Percentiles rank a stretch among this genome's conserved stretches.
phyloP scores from a whole-genome alignment of 2,888 invertebrate species.

The Eupeodes latifasciatus region DNA sequence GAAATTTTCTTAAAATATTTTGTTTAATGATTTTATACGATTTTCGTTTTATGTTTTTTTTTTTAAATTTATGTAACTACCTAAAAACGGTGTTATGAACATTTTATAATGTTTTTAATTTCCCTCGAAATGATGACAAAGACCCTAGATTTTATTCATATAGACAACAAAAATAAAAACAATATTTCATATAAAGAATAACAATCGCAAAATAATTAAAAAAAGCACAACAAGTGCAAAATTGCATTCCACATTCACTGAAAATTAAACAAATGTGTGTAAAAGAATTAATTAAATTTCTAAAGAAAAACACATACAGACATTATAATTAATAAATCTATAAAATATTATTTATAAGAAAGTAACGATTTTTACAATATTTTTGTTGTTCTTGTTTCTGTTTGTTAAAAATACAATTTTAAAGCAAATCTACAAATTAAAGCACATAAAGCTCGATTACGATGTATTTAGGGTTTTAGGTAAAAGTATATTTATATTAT shows the following conservation, averaged over 20 bases:
- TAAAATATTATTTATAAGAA: background rate
- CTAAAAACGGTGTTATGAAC: background rate
- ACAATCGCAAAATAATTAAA: conserved; percentile 39
- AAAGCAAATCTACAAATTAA: conserved; percentile 64
- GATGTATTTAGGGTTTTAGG: background rate
- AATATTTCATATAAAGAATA: conserved; percentile 16
- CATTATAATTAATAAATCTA: conserved; percentile 49
- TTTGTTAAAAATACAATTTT: conserved; percentile 30
- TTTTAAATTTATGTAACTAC: background rate
- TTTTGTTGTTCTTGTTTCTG: conserved; percentile 22
- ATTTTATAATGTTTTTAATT: background rate
- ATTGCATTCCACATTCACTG: conserved; percentile 65
- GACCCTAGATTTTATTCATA: conserved; percentile 16
- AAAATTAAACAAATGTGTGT: conserved; percentile 20
- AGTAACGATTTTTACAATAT: conserved; percentile 74
- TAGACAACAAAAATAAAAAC: conserved; percentile 1
- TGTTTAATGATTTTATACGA: background rate
- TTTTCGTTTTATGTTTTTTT: conserved; percentile 56
- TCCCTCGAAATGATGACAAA: background rate
- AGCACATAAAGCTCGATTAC: conserved; percentile 60
- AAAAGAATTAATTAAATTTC: conserved; percentile 23
- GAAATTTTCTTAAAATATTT: background rate
- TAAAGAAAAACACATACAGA: conserved; percentile 53
- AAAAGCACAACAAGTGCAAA: conserved; percentile 41
- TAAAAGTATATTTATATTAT: conserved; percentile 22